Evolutionary conservation across 2,113 vertebrate genomes (phyloP), one percentile per base, ranked within the genome.

Genomic region (Agapornis roseicollis): DNA sequence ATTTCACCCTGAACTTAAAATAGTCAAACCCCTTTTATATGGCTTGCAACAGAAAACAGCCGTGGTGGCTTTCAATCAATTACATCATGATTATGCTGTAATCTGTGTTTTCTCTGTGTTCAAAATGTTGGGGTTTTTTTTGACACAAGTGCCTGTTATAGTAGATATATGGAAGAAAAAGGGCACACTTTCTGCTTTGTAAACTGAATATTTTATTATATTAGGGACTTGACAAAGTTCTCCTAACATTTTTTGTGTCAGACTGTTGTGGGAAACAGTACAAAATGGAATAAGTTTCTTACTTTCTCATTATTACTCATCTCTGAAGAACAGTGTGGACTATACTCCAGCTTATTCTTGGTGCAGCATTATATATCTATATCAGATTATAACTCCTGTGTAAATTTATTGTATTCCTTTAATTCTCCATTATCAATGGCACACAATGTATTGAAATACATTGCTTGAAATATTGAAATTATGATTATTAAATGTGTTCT

Each of bases 21-120:
- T 96, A 93, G 94, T 53, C 72, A 58, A 46, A 88, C 79, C 13
- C n/a, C 69, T 93, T 93, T 86, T 84, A 90, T 68, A 94, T 27
- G 41, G 53, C 90, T 92, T 23, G 49, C 88, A 95, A 87, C 83
- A 95, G 88, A 93, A 90, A 93, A 73, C 84, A 96, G 95, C 63
- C 53, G 2, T 93, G 88, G 93, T 93, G 92, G 83, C 83, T 96
- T 81, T 95, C 85, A 50, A 95, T 77, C 83, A 97, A 85, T 97
- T 94, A 95, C 88, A 94, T 95, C 92, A 93, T 86, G 93, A 96
- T 93, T 90, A 81, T 94, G 88, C 56, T 0, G 85, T 94, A 96
- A 96, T 94, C 92, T 96, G 88, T 96, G 83, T 84, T 96, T 92
- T 94, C 88, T 92, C 69, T 94, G 65, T 69, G 69, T 77, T 93